Evolutionary conservation across 2,797 vertebrate species (phyloP).

Genomic region (Etheostoma nigrum): DNA sequence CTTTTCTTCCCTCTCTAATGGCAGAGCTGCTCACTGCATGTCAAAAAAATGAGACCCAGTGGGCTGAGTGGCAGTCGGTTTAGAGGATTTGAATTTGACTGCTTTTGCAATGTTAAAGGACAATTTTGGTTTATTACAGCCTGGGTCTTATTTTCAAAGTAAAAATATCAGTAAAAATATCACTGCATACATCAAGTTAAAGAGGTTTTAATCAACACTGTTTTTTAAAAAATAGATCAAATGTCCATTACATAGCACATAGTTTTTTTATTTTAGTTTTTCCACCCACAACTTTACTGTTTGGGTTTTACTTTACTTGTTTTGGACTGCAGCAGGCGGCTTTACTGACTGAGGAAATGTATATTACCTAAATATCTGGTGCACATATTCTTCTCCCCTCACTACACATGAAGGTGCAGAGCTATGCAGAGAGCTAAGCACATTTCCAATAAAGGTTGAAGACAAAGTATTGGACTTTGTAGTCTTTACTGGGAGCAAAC

Average conservation of each 20-base stretch:
- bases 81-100: slow-evolving; percentile 18
- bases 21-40: slow-evolving; percentile 33
- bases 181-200: not conserved
- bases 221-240: not conserved
- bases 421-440: not conserved
- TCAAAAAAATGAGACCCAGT: slow-evolving; percentile 47
- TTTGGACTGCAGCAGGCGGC: not conserved
- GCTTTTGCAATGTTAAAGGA: not conserved
- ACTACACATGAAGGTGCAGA: not conserved
- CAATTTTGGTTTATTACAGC: not conserved
- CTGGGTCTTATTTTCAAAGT: not conserved
- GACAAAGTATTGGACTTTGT: slow-evolving; percentile 1
- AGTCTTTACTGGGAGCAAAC: not conserved
- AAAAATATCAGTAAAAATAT: not conserved
- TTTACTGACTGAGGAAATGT: not conserved
- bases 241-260: not conserved
- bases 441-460: slow-evolving; percentile 2
- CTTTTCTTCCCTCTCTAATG: slow-evolving; percentile 57
- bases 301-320: not conserved
- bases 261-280: not conserved
- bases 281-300: not conserved
- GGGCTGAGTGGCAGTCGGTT: slow-evolving; percentile 52
- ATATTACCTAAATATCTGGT: not conserved
- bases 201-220: not conserved
- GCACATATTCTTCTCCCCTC: slow-evolving; percentile 2